These are phyloP conservation scores for Lasioglossum figueresi DNA, from an alignment of 2,888 invertebrate species.

Conservation along the genomic window DNA sequence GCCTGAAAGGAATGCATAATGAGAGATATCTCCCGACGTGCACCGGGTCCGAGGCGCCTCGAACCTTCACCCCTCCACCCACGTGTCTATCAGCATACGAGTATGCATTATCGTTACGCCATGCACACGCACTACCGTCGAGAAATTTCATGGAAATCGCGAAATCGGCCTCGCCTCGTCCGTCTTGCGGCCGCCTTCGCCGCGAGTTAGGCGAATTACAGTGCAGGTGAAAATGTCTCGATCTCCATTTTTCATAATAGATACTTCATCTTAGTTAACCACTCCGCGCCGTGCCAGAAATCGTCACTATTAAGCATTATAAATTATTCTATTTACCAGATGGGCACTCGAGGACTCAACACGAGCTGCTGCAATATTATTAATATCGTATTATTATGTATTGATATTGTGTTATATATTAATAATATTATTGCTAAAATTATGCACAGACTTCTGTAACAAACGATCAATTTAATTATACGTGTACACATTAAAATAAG, in stretches of 20 bases:
- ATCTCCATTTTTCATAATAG: slow-evolving; percentile 25
- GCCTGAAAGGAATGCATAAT: slow-evolving; percentile 81
- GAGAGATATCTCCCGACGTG: slow-evolving; percentile 75
- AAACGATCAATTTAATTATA: neutral
- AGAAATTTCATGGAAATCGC: slow-evolving; percentile 60
- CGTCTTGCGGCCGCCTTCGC: slow-evolving; percentile 40
- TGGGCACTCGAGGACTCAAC: no score
- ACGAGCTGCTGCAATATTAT: neutral
- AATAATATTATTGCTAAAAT: neutral
- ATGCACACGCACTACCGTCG: slow-evolving; percentile 47
- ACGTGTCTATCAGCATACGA: slow-evolving; percentile 73
- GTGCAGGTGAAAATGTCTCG: slow-evolving; percentile 5
- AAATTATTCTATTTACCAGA: neutral
- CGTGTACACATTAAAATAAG: neutral
- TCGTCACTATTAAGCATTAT: neutral
- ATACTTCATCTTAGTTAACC: neutral
- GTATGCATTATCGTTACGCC: slow-evolving; percentile 70
- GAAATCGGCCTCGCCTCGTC: slow-evolving; percentile 39
- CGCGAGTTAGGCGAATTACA: neutral
- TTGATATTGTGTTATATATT: no score
- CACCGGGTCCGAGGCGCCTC: slow-evolving; percentile 69
- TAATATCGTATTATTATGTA: no score
- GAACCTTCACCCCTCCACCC: slow-evolving; percentile 52
- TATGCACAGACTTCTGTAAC: neutral
- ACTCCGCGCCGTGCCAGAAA: neutral